These are phyloP conservation scores for Globodera rostochiensis DNA, from an alignment of 1,140 invertebrate genomes.

Conservation along the genomic window DNA sequence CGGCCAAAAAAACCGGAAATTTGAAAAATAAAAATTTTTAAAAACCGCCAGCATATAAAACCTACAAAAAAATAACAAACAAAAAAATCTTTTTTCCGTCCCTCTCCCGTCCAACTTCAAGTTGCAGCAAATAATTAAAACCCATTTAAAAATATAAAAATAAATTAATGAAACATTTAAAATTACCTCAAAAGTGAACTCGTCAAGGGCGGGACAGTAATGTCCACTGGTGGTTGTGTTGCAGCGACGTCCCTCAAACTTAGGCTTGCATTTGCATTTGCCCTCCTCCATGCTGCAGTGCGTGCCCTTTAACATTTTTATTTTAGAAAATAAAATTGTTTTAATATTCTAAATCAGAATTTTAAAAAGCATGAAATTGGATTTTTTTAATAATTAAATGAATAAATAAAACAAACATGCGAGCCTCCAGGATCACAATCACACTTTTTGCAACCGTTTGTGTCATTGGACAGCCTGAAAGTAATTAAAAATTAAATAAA, in stretches of 20 bases:
- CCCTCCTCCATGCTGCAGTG: constrained; percentile 67
- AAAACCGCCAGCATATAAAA: no score
- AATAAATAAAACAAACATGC: constrained; percentile 74
- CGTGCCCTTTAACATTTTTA: constrained; percentile 68
- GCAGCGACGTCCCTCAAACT: constrained; percentile 84
- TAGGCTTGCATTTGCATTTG: constrained; percentile 82
- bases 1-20: no score
- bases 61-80: no score
- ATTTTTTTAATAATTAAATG: constrained; percentile 70
- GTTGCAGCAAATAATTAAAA: no score
- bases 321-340: no score
- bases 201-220: constrained; percentile 82
- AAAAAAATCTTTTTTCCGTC: no score
- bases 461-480: constrained; percentile 82
- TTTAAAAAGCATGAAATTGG: no score
- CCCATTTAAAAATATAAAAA: no score
- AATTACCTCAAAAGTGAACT: constrained; percentile 88
- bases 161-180: constrained; percentile 67
- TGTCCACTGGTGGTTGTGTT: constrained; percentile 84
- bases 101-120: no score
- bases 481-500: constrained; percentile 71
- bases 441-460: constrained; percentile 87
- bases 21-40: no score
- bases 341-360: no score
- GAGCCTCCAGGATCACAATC: constrained; percentile 88